These are phyloP conservation scores for Balanococcus diminutus DNA, from an alignment of 2,888 invertebrate genomes.

Conservation along the genomic window DNA sequence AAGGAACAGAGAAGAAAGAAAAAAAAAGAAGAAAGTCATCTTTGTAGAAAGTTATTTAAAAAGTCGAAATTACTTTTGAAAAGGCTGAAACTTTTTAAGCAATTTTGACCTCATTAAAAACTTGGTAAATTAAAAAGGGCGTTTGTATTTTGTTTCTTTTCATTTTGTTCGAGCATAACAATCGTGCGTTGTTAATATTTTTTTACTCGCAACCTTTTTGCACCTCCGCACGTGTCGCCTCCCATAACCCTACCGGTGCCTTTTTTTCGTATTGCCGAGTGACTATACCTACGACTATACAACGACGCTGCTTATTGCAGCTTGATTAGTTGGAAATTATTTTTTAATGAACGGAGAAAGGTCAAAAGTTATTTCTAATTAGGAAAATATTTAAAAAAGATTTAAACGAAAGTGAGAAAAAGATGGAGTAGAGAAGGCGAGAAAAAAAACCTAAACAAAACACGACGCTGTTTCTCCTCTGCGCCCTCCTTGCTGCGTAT, in stretches of 20 bases:
- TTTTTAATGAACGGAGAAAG: constrained; percentile 30
- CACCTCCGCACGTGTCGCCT: not conserved
- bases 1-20: not conserved
- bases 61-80: constrained; percentile 46
- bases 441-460: not conserved
- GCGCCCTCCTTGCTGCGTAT: not conserved
- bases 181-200: constrained; percentile 39
- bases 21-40: constrained; percentile 39
- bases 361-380: constrained; percentile 27
- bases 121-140: constrained; percentile 40
- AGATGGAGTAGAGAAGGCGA: not conserved
- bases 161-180: constrained; percentile 32
- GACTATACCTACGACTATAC: too few relatives aligned
- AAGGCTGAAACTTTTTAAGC: constrained; percentile 33
- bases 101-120: constrained; percentile 50
- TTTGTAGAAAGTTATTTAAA: constrained; percentile 44
- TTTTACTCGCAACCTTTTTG: not conserved
- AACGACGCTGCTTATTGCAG: constrained; percentile 16
- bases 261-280: not conserved
- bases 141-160: constrained; percentile 35
- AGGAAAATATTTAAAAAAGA: constrained; percentile 29
- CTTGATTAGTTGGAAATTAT: constrained; percentile 29
- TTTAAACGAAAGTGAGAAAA: not conserved
- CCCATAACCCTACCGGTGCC: not conserved
- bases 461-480: not conserved